Evolutionary conservation across 2,888 invertebrate species (phyloP).

Genomic region (Camptogramma bilineatum): DNA sequence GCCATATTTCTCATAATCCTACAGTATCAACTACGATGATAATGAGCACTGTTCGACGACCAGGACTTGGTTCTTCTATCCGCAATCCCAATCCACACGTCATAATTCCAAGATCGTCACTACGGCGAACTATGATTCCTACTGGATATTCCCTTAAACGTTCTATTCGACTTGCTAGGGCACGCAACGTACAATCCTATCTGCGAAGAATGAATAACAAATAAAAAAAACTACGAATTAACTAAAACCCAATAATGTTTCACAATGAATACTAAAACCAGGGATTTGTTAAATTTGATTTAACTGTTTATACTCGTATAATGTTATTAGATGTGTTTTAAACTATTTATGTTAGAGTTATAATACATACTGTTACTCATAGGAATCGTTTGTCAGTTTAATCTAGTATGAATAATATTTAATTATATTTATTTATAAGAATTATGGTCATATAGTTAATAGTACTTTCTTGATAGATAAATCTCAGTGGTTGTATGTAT

Average conservation of each 20-base stretch:
- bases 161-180: constrained; percentile 5
- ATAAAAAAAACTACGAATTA: not conserved
- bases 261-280: no score
- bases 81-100: not conserved
- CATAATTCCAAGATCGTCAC: not conserved
- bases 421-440: no score
- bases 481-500: no score
- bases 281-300: not conserved
- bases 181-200: not conserved
- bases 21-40: not conserved
- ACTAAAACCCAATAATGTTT: not conserved
- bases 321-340: not conserved
- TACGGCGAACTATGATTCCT: not conserved
- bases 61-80: not conserved
- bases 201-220: not conserved
- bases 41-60: not conserved
- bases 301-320: no score
- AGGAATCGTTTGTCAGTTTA: no score
- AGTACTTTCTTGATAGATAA: no score
- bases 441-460: no score
- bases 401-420: no score
- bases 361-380: no score
- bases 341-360: not conserved
- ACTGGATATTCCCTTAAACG: not conserved
- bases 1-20: not conserved